Evolutionary conservation across 2,113 vertebrate genomes (phyloP).

Genomic region (Hemibagrus wyckioides): DNA sequence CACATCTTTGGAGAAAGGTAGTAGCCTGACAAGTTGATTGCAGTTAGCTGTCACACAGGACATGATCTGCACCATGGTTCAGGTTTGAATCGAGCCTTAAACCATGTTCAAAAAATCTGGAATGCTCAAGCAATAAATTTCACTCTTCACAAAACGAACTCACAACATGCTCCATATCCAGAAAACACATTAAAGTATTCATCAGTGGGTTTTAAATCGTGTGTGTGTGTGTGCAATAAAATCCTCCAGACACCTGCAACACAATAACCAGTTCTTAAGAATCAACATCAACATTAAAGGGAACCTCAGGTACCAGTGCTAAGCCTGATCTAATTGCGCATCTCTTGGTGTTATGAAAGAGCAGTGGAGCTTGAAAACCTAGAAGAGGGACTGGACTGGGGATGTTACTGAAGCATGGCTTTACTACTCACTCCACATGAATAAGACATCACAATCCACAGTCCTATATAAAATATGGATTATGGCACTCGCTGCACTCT

Average conservation of each 20-base stretch:
- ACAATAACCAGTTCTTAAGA: constrained; percentile 19
- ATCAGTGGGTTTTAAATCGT: background rate
- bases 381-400: constrained; percentile 18
- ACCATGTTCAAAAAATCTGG: background rate
- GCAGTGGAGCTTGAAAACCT: constrained; percentile 20
- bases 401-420: constrained; percentile 32
- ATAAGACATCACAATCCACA: constrained; percentile 52
- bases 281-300: constrained; percentile 7
- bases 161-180: background rate
- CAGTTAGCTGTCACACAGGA: background rate
- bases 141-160: background rate
- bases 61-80: background rate
- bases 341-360: background rate
- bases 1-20: background rate
- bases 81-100: background rate
- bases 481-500: background rate
- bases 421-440: constrained; percentile 39
- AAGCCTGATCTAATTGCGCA: background rate
- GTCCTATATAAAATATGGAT: constrained; percentile 48
- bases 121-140: background rate
- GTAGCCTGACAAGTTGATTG: background rate
- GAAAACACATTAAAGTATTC: background rate
- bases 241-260: background rate
- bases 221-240: background rate
- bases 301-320: constrained; percentile 16